These are phyloP conservation scores for Calephelis perditalis DNA, from an alignment of 2,888 invertebrate genomes.

Conservation along the genomic window DNA sequence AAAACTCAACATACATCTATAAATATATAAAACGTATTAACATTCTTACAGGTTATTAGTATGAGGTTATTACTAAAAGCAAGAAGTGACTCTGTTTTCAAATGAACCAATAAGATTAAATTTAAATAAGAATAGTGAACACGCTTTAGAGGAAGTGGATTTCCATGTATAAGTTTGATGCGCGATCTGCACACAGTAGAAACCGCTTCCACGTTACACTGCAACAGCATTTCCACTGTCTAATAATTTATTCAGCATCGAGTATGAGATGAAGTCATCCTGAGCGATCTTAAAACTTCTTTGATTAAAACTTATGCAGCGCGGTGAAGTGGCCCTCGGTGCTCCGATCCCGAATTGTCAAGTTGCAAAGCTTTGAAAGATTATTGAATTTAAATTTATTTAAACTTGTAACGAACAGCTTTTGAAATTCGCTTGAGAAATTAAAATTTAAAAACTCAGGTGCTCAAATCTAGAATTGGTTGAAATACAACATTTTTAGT, in stretches of 20 bases:
- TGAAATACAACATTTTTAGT: too few species aligned
- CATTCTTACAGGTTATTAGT: too few species aligned
- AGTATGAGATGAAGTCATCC: constrained; percentile 11
- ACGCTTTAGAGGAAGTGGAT: too few species aligned
- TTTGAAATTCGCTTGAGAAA: not conserved
- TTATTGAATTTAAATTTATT: constrained; percentile 6
- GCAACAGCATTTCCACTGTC: not conserved
- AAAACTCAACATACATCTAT: too few species aligned
- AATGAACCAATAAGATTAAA: too few species aligned
- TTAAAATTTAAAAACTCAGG: not conserved
- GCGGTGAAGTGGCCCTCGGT: constrained; percentile 7
- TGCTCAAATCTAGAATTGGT: too few species aligned
- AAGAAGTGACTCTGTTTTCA: too few species aligned
- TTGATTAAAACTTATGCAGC: constrained; percentile 65
- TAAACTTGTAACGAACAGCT: not conserved
- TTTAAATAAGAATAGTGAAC: too few species aligned
- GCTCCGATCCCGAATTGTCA: constrained; percentile 5
- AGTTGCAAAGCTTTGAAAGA: constrained; percentile 10
- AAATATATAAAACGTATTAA: too few species aligned
- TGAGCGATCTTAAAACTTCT: constrained; percentile 40
- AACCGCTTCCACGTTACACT: not conserved
- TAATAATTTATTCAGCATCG: constrained; percentile 9
- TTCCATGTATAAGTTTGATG: not conserved
- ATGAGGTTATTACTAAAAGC: too few species aligned
- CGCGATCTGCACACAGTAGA: not conserved